Conservation (phyloP, 1,140 invertebrate species). For the Zelostemma sp. region DNA sequence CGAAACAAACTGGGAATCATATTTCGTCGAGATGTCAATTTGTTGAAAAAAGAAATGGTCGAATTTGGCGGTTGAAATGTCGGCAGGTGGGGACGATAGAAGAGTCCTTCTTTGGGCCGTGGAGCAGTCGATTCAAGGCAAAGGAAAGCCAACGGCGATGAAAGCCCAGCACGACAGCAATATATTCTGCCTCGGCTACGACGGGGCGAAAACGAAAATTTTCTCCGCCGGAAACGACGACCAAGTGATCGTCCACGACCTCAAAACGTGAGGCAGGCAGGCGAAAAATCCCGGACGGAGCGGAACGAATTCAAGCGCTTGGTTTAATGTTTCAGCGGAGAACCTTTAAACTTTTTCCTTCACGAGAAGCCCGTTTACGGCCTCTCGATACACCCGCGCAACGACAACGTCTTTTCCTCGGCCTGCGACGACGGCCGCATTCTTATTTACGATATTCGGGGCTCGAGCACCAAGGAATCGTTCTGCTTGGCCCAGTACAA, state of each 20-base stretch:
- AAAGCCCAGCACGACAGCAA: slow-evolving; percentile 89
- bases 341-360: slow-evolving; percentile 81
- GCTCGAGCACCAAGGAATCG: slow-evolving; percentile 74
- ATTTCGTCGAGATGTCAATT: too few relatives aligned
- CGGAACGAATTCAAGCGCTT: slow-evolving; percentile 11
- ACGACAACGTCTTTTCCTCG: slow-evolving; percentile 86
- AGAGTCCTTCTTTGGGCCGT: slow-evolving; percentile 91
- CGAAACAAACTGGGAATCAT: too few relatives aligned
- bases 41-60: too few relatives aligned
- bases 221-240: slow-evolving; percentile 97
- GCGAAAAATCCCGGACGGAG: too few relatives aligned
- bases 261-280: slow-evolving; percentile 80
- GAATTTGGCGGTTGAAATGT: too few relatives aligned
- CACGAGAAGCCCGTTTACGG: slow-evolving; percentile 93
- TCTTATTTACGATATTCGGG: slow-evolving; percentile 86
- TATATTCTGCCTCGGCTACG: slow-evolving; percentile 92
- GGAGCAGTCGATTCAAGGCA: slow-evolving; percentile 78
- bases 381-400: slow-evolving; percentile 86
- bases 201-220: slow-evolving; percentile 82
- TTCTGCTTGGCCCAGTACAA: slow-evolving; percentile 77
- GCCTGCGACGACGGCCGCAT: slow-evolving; percentile 92
- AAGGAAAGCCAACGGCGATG: slow-evolving; percentile 79
- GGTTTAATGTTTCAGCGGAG: slow-evolving; percentile 71
- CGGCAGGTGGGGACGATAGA: slow-evolving; percentile 90
- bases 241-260: slow-evolving; percentile 90